Evolutionary conservation across 2,797 vertebrate genomes (phyloP).

Genomic region (Coracias cyanogaster): DNA sequence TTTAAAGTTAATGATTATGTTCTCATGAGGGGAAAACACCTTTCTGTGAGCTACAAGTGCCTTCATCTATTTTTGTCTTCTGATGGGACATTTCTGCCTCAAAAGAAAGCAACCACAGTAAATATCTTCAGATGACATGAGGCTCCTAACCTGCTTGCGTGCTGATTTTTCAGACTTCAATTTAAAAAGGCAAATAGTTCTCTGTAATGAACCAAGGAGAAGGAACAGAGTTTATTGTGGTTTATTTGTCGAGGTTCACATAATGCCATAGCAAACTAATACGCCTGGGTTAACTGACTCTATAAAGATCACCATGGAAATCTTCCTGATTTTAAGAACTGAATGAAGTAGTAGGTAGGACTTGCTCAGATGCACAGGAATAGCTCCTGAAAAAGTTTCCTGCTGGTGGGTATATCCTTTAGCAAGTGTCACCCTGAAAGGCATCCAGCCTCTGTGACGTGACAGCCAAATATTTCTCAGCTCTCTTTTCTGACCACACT

Average conservation of each 20-base stretch:
- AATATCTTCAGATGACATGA: neutral
- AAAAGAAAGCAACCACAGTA: constrained; percentile 16
- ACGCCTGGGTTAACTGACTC: neutral
- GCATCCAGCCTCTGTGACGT: neutral
- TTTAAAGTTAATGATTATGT: constrained; percentile 50
- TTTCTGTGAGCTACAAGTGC: constrained; percentile 26
- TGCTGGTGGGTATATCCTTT: neutral
- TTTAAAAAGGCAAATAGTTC: neutral
- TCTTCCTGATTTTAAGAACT: neutral
- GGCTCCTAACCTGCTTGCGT: neutral
- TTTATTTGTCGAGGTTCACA: neutral
- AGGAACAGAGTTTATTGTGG: neutral
- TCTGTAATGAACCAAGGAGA: neutral
- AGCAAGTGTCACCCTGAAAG: neutral
- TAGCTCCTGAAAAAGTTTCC: neutral
- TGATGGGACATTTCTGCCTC: constrained; percentile 34
- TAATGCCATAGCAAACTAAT: neutral
- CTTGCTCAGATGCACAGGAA: neutral
- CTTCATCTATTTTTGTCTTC: constrained; percentile 31
- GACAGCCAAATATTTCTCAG: neutral
- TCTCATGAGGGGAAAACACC: constrained; percentile 40
- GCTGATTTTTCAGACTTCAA: neutral
- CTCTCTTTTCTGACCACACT: neutral
- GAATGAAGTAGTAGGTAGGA: neutral
- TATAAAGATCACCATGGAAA: neutral